Percentiles rank a stretch among this genome's conserved stretches.
phyloP scores from a whole-genome alignment of 1,140 invertebrate genomes.

The Streblospio benedicti region DNA sequence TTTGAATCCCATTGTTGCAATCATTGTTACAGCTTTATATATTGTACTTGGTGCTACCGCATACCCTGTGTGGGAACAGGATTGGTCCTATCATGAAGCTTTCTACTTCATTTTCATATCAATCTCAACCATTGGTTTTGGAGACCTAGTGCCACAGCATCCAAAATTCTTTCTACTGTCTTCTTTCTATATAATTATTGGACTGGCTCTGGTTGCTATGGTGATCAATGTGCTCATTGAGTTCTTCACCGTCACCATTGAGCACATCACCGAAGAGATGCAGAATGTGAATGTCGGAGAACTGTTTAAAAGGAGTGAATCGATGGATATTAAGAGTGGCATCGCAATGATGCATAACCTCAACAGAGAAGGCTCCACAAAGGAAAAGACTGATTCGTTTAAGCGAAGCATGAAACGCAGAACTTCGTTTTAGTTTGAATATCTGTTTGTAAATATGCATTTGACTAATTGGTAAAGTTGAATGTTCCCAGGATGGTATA shows the following conservation, averaged over 20 bases:
- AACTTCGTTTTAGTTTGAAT: no score
- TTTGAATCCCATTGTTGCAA: slow-evolving; percentile 75
- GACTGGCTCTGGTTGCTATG: slow-evolving; percentile 69
- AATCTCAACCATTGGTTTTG: slow-evolving; percentile 59
- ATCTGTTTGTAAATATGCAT: no score
- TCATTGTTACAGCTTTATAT: slow-evolving; percentile 70
- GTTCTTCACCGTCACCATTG: slow-evolving; percentile 28
- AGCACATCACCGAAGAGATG: no score
- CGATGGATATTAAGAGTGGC: no score
- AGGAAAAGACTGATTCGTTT: no score
- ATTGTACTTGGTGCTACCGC: slow-evolving; percentile 72
- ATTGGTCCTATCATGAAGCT: slow-evolving; percentile 81
- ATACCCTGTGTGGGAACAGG: slow-evolving; percentile 50
- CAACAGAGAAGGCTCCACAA: no score
- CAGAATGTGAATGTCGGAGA: no score
- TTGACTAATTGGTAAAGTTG: no score
- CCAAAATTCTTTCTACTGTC: slow-evolving; percentile 65
- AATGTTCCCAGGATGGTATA: no score
- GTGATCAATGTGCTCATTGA: slow-evolving; percentile 72
- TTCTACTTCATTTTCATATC: slow-evolving; percentile 91
- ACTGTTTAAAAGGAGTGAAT: no score
- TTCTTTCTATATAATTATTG: slow-evolving; percentile 86
- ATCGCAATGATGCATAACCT: no score
- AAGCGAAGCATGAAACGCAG: no score
- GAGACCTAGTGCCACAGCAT: slow-evolving; percentile 68